Percentiles rank a stretch among this genome's conserved stretches.
Evolutionary conservation across 2,797 vertebrate species (phyloP).

Genomic region (Lepus oiostolus): DNA sequence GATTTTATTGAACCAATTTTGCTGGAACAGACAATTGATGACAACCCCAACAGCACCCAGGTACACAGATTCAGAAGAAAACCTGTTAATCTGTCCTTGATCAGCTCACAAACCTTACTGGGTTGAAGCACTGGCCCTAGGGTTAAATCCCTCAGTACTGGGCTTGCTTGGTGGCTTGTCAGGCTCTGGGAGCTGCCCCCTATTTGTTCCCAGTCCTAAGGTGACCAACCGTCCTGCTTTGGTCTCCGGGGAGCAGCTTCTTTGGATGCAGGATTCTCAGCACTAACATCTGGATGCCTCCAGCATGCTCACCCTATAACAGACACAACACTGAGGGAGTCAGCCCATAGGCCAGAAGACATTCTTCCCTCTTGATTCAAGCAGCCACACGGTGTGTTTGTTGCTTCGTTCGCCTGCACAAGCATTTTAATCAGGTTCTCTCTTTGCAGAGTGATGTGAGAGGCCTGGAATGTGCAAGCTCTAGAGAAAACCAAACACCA

Average conservation of each 20-base stretch:
- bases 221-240: not conserved
- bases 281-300: not conserved
- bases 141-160: not conserved
- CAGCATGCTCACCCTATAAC: not conserved
- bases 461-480: conserved; percentile 77
- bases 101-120: not conserved
- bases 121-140: not conserved
- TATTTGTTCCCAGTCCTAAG: not conserved
- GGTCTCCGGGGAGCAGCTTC: not conserved
- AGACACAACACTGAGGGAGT: not conserved
- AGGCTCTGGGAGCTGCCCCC: not conserved
- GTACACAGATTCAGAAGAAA: conserved; percentile 17
- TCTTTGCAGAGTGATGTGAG: conserved; percentile 65
- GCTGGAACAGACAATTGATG: not conserved
- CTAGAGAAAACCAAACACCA: conserved; percentile 67
- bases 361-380: conserved; percentile 7
- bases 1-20: not conserved
- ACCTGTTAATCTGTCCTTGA: not conserved
- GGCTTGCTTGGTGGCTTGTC: not conserved
- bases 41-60: not conserved
- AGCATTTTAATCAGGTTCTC: conserved; percentile 42
- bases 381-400: not conserved
- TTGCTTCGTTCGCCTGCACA: conserved; percentile 47
- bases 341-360: not conserved
- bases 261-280: not conserved